Evolutionary conservation across 2,113 vertebrate species (phyloP).

Genomic region (Erythrolamprus reginae): DNA sequence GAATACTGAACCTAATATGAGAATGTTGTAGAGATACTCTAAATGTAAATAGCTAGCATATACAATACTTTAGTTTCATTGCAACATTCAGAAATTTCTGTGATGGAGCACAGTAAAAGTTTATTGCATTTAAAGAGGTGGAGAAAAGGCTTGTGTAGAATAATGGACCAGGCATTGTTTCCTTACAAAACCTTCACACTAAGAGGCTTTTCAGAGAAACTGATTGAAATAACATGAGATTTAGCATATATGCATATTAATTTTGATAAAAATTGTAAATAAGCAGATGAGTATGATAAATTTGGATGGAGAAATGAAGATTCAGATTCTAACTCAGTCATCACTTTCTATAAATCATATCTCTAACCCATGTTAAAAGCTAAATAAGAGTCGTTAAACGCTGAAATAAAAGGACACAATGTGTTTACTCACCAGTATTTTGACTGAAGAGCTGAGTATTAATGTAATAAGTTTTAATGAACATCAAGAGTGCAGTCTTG

Average conservation of each 20-base stretch:
- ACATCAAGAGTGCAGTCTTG: not conserved
- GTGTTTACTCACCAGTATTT: not conserved
- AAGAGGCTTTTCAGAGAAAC: conserved; percentile 4
- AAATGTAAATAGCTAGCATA: not conserved
- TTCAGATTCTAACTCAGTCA: not conserved
- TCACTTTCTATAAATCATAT: not conserved
- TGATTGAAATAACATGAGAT: not conserved
- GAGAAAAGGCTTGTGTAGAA: not conserved
- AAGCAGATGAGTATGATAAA: not conserved
- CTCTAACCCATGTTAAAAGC: not conserved
- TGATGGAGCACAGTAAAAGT: accelerated
- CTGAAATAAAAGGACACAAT: not conserved
- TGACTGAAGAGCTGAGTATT: not conserved
- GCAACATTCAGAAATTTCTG: not conserved
- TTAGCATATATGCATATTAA: not conserved
- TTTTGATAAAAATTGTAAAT: not conserved
- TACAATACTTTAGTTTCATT: not conserved
- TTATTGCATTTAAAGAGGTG: not conserved
- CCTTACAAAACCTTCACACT: not conserved
- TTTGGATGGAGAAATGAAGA: not conserved
- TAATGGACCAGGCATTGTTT: not conserved
- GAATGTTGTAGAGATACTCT: conserved; percentile 15
- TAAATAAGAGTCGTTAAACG: not conserved
- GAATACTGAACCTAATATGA: conserved; percentile 8
- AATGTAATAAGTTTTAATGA: not conserved